Conservation (phyloP, 23 tunicate genomes). For the Halocynthia aurantium region DNA sequence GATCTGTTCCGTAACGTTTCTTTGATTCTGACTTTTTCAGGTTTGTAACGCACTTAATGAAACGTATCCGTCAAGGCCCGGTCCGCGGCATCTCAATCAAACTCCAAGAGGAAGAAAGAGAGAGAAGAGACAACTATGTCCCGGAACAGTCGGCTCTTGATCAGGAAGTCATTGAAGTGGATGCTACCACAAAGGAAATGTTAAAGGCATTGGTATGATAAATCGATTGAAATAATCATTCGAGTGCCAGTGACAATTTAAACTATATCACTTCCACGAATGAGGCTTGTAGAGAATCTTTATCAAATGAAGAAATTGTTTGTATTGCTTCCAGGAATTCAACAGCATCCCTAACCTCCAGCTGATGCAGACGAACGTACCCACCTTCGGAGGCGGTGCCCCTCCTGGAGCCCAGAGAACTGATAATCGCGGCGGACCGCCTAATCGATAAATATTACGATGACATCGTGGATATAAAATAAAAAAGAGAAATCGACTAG, state of each 20-base stretch:
- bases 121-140: slow-evolving; percentile 98
- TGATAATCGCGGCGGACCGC: too few species aligned
- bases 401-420: too few species aligned
- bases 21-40: slow-evolving; percentile 16
- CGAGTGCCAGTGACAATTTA: neutral
- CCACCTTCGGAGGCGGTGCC: slow-evolving; percentile 7
- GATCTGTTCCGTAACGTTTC: too few species aligned
- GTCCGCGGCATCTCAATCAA: slow-evolving; percentile 99
- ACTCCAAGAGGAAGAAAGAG: slow-evolving; percentile 98
- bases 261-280: slow-evolving; percentile 18
- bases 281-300: neutral
- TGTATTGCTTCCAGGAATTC: slow-evolving; percentile 42
- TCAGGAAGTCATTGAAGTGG: slow-evolving; percentile 93
- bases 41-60: slow-evolving; percentile 98
- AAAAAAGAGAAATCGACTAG: too few species aligned
- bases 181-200: slow-evolving; percentile 97
- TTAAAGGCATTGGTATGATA: slow-evolving; percentile 62
- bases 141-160: slow-evolving; percentile 98
- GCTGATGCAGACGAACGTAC: slow-evolving; percentile 60
- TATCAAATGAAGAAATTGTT: neutral
- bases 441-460: too few species aligned
- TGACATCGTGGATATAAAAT: too few species aligned
- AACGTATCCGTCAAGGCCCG: slow-evolving; percentile 93
- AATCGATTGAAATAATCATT: neutral
- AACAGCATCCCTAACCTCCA: slow-evolving; percentile 74